Evolutionary conservation across 2,797 vertebrate species (phyloP).

Genomic region (Loris lydekkerianus): DNA sequence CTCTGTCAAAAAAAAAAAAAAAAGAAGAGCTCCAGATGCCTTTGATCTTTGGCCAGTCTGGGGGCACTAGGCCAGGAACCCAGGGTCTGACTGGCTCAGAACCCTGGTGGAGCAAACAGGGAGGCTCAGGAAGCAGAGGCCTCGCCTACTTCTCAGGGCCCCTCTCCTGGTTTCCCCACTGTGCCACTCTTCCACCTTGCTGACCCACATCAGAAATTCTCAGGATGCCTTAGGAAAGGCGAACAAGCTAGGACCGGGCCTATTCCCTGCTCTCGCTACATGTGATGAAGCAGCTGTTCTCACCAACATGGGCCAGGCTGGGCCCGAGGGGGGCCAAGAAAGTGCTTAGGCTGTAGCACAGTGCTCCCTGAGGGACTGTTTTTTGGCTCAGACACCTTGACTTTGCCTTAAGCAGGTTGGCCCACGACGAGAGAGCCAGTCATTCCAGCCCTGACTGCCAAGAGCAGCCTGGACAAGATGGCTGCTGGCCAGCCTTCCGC

Average conservation of each 20-base stretch:
- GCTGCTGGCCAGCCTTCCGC: slow-evolving; percentile 23
- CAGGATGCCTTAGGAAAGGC: not conserved
- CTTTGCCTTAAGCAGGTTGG: slow-evolving; percentile 22
- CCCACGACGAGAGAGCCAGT: not conserved
- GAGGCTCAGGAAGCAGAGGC: not conserved
- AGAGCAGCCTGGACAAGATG: slow-evolving; percentile 19
- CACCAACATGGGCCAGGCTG: not conserved
- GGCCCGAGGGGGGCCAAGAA: not conserved
- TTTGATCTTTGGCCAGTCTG: not conserved
- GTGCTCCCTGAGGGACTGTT: not conserved
- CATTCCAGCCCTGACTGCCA: slow-evolving; percentile 39
- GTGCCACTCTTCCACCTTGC: not conserved
- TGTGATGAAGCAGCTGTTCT: not conserved
- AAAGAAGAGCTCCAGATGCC: not conserved
- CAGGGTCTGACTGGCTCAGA: not conserved
- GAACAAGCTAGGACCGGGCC: not conserved
- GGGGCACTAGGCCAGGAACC: not conserved
- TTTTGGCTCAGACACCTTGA: not conserved
- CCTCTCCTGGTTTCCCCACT: not conserved
- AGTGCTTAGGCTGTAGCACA: rapidly evolving
- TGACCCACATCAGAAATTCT: not conserved
- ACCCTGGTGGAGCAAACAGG: not conserved
- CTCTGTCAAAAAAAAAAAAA: too few species aligned
- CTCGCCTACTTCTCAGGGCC: not conserved
- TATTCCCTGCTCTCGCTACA: rapidly evolving